These are phyloP conservation scores for Pristiophorus japonicus DNA, from an alignment of 2,113 vertebrate genomes.

Conservation along the genomic window DNA sequence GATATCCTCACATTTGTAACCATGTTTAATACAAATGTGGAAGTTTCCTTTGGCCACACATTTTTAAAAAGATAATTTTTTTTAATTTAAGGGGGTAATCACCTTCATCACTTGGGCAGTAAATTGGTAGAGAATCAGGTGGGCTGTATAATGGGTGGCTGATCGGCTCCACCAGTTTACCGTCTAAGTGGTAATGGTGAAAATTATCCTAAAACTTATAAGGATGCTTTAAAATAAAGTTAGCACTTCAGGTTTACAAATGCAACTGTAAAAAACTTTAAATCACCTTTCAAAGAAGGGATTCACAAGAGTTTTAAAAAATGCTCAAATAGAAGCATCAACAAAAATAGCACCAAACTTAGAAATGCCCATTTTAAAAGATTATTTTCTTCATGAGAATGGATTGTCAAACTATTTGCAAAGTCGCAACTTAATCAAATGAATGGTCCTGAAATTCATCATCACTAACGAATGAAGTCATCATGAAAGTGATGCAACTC, in stretches of 20 bases:
- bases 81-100: background rate
- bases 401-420: background rate
- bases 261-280: background rate
- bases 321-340: background rate
- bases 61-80: background rate
- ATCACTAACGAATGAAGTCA: background rate
- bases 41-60: background rate
- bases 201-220: background rate
- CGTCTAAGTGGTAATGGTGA: background rate
- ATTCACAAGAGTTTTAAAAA: background rate
- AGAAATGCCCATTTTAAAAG: background rate
- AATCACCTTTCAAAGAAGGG: background rate
- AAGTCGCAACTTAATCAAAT: background rate
- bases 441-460: background rate
- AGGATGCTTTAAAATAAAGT: slow-evolving; percentile 1
- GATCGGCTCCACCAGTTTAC: background rate
- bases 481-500: background rate
- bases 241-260: slow-evolving; percentile 22
- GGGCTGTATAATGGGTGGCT: background rate
- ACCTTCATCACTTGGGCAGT: background rate
- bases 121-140: background rate
- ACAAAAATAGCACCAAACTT: background rate
- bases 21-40: background rate
- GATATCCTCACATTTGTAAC: background rate
- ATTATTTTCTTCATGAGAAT: background rate